Evolutionary conservation across 2,113 vertebrate genomes (phyloP).

Genomic region (Siniperca chuatsi): DNA sequence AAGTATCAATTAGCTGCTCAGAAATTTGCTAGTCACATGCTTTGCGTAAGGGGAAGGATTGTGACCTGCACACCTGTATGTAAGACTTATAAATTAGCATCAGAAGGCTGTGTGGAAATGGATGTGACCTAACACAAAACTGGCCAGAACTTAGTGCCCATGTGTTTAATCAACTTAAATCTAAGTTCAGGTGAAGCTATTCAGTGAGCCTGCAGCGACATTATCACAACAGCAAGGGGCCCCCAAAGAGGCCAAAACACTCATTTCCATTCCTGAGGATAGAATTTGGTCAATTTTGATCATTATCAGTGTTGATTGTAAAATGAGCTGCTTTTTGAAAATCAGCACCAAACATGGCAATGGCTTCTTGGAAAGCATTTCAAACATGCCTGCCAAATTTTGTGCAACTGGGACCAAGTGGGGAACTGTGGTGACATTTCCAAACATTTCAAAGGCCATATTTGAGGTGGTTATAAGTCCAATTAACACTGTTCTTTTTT

Average conservation of each 20-base stretch:
- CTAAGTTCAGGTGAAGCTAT: not conserved
- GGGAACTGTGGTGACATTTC: slow-evolving; percentile 19
- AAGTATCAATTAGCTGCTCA: not conserved
- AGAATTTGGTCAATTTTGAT: not conserved
- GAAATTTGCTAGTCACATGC: not conserved
- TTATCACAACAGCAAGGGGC: not conserved
- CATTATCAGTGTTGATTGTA: not conserved
- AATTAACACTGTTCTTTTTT: slow-evolving; percentile 33
- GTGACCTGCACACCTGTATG: not conserved
- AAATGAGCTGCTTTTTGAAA: slow-evolving; percentile 30
- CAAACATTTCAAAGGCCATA: slow-evolving; percentile 30
- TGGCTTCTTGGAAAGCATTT: slow-evolving; percentile 10
- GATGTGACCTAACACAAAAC: not conserved
- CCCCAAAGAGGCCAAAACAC: not conserved
- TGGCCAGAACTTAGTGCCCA: not conserved
- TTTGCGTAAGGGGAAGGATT: not conserved
- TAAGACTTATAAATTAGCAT: not conserved
- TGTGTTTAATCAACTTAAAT: not conserved
- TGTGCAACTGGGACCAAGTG: slow-evolving; percentile 18
- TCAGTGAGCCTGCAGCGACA: not conserved
- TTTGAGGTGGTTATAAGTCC: slow-evolving; percentile 19
- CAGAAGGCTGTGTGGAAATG: not conserved
- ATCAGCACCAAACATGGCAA: slow-evolving; percentile 6
- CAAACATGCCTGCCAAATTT: slow-evolving; percentile 26
- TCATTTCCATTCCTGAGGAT: not conserved